Evolutionary conservation across 1,140 invertebrate genomes (phyloP).

Genomic region (Papilio polytes): DNA sequence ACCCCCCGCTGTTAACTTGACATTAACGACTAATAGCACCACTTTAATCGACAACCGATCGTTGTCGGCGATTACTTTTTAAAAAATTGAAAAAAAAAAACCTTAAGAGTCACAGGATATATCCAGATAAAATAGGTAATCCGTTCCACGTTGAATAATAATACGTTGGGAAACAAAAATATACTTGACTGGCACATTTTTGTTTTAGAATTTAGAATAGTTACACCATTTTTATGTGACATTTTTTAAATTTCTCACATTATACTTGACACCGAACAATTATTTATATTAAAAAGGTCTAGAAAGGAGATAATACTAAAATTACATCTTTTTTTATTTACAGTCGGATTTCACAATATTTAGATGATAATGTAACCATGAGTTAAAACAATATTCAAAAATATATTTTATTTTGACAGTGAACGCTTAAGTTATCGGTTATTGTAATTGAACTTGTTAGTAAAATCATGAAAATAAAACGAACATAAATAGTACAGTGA

Average conservation of each 20-base stretch:
- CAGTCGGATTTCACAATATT: no score
- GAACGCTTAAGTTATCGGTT: background rate
- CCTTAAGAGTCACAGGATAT: conserved; percentile 57
- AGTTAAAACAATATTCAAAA: background rate
- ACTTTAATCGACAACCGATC: conserved; percentile 69
- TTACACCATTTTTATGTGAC: conserved; percentile 2
- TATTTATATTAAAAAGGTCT: no score
- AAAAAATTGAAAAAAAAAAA: conserved; percentile 52
- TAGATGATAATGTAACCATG: background rate
- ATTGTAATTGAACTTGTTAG: background rate
- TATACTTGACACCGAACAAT: no score
- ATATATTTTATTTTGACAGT: background rate
- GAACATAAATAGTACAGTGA: background rate
- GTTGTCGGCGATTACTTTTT: conserved; percentile 62
- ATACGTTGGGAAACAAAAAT: conserved; percentile 32
- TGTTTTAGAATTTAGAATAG: conserved; percentile 41
- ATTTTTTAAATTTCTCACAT: background rate
- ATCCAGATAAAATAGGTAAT: conserved; percentile 61
- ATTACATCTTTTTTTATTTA: no score
- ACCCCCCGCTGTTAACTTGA: conserved; percentile 60
- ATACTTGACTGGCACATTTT: conserved; percentile 41
- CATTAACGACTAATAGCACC: conserved; percentile 66
- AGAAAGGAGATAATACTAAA: no score
- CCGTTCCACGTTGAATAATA: conserved; percentile 56
- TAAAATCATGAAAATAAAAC: background rate